phyloP scores from a whole-genome alignment of 2,113 vertebrate genomes.

The Taurulus bubalis region DNA sequence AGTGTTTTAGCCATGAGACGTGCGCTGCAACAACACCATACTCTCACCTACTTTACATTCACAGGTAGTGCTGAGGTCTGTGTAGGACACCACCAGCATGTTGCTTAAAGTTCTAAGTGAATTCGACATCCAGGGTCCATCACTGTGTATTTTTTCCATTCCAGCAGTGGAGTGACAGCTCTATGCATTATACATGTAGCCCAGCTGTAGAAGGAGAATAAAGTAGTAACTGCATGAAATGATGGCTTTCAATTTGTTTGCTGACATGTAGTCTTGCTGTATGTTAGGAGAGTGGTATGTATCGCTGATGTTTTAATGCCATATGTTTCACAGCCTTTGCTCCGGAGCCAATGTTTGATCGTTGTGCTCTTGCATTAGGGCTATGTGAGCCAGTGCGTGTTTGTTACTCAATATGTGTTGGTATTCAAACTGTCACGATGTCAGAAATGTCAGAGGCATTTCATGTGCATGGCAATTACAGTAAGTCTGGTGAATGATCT shows the following conservation, averaged over 20 bases:
- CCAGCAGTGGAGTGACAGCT: slow-evolving; percentile 36
- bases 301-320: slow-evolving; percentile 3
- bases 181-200: slow-evolving; percentile 52
- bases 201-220: slow-evolving; percentile 31
- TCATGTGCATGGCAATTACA: background rate
- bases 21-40: slow-evolving; percentile 20
- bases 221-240: slow-evolving; percentile 40
- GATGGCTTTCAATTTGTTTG: slow-evolving; percentile 45
- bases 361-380: slow-evolving; percentile 1
- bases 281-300: slow-evolving; percentile 23
- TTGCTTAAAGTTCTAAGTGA: slow-evolving; percentile 57
- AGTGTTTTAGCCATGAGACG: slow-evolving; percentile 24
- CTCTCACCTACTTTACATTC: slow-evolving; percentile 55
- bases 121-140: slow-evolving; percentile 51
- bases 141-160: slow-evolving; percentile 25
- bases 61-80: slow-evolving; percentile 27
- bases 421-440: slow-evolving; percentile 10
- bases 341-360: background rate
- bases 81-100: slow-evolving; percentile 37
- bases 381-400: slow-evolving; percentile 10
- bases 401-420: slow-evolving; percentile 1
- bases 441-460: slow-evolving; percentile 20
- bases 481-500: background rate
- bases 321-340: slow-evolving; percentile 10
- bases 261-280: slow-evolving; percentile 28